Percentiles rank a stretch among this genome's conserved stretches.
These are phyloP conservation scores for Chloroceryle amazona DNA, from an alignment of 2,797 vertebrate genomes.

Conservation along the genomic window DNA sequence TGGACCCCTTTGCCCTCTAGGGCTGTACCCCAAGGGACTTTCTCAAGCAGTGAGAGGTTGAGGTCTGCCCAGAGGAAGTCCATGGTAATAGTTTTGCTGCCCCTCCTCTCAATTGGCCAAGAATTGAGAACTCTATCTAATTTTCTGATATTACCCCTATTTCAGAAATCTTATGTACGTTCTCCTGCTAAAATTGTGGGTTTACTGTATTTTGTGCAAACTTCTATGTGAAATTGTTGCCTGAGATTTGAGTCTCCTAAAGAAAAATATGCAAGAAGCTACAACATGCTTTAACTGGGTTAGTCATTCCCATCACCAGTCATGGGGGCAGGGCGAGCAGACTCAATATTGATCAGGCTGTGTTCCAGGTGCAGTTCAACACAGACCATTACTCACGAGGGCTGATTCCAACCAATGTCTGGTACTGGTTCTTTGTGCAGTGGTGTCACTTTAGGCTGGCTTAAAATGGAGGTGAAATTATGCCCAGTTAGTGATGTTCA, in stretches of 20 bases:
- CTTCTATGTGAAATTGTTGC: neutral
- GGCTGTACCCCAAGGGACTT: no score
- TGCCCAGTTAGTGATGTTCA: neutral
- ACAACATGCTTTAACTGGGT: neutral
- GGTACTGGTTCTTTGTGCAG: neutral
- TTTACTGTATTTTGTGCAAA: neutral
- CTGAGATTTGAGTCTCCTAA: neutral
- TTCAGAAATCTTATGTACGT: neutral
- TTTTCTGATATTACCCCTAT: neutral
- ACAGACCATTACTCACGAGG: neutral
- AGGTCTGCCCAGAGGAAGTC: no score
- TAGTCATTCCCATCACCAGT: neutral
- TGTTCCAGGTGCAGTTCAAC: neutral
- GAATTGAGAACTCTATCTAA: no score
- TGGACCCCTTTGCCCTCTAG: no score
- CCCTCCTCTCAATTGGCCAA: no score
- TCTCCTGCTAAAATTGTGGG: neutral
- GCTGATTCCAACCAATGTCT: neutral
- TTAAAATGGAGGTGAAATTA: neutral
- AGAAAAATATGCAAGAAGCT: neutral
- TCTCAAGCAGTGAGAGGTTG: no score
- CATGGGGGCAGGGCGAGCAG: accelerated
- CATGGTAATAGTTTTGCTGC: no score
- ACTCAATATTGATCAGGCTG: neutral
- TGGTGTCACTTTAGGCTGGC: neutral